Conservation (phyloP, 2,113 vertebrate species). For the Oxyura jamaicensis region DNA sequence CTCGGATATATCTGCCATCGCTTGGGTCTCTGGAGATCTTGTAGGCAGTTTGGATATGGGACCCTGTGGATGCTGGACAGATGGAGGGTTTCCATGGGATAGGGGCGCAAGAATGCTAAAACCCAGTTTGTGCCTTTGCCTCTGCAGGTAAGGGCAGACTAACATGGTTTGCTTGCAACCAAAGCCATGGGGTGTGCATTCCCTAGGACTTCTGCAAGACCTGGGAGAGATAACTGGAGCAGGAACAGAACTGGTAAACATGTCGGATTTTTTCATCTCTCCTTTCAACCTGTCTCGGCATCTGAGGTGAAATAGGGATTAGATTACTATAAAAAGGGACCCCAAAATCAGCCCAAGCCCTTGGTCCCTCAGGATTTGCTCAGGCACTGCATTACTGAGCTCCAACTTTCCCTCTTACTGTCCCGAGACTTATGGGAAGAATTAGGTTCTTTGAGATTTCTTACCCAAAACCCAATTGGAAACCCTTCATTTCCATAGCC, state of each 20-base stretch:
- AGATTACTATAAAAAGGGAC: not conserved
- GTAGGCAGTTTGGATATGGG: not conserved
- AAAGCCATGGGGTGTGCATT: not conserved
- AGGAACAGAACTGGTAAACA: not conserved
- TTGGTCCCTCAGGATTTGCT: rapidly evolving
- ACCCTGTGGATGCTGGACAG: not conserved
- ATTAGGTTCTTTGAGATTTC: not conserved
- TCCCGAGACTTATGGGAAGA: not conserved
- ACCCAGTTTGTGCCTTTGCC: not conserved
- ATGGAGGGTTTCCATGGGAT: not conserved
- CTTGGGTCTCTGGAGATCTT: not conserved
- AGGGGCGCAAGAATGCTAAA: not conserved
- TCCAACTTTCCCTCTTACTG: not conserved
- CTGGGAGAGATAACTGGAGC: not conserved
- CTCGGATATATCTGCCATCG: not conserved
- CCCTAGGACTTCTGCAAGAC: not conserved
- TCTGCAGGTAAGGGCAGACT: not conserved
- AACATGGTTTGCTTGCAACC: not conserved
- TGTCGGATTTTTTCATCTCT: not conserved
- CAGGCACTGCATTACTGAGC: not conserved
- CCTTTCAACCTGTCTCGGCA: not conserved
- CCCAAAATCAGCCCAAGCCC: not conserved
- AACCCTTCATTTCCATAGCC: not conserved
- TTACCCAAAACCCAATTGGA: not conserved
- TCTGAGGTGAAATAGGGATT: not conserved